These are phyloP conservation scores for silkworm (Bombyx mori) DNA, from an alignment of 1,140 invertebrate species.

Conservation along the genomic window ASM3026992v2 NC_085117.1:9077501-9078000, in stretches of 20 bases:
- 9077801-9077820: conserved; percentile 53
- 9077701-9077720: conserved; percentile 89
- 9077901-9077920: background rate
- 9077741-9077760: conserved; percentile 72
- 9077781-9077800: conserved; percentile 53
- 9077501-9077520: no score
- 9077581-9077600: no score
- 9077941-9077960: background rate
- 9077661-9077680: conserved; percentile 54
- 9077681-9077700: conserved; percentile 79
- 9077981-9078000: no score
- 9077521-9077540: no score
- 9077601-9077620: no score
- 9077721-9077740: conserved; percentile 77
- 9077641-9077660: conserved; percentile 1
- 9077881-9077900: background rate
- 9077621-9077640: no score
- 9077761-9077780: conserved; percentile 61
- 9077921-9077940: background rate
- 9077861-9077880: background rate
- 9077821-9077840: conserved; percentile 57
- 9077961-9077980: no score
- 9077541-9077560: no score
- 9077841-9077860: no score
- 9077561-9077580: no score